These are phyloP conservation scores for Sturnira hondurensis DNA, from an alignment of 2,113 vertebrate species.

Conservation along the genomic window DNA sequence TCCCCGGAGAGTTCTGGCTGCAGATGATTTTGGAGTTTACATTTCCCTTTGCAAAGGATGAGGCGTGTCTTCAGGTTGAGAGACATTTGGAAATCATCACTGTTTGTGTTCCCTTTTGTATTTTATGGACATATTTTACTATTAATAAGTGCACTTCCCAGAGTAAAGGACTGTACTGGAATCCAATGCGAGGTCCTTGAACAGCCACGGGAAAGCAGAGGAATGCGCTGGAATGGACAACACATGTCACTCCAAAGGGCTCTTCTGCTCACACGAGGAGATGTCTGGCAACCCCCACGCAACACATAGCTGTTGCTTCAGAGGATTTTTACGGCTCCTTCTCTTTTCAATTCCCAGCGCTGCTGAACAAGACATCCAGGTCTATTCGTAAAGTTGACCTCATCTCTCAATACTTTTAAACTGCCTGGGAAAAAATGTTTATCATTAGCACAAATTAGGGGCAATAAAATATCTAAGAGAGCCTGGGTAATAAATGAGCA, in stretches of 20 bases:
- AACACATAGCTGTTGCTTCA: accelerated
- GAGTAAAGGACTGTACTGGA: background rate
- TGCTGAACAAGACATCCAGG: background rate
- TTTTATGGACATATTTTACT: background rate
- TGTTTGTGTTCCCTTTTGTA: background rate
- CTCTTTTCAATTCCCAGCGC: background rate
- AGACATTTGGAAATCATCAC: background rate
- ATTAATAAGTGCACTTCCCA: background rate
- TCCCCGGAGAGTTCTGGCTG: too few species aligned
- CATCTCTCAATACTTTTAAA: background rate
- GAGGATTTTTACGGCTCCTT: accelerated
- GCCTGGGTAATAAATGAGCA: background rate
- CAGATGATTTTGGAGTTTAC: too few species aligned
- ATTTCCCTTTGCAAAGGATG: background rate
- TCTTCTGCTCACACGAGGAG: background rate
- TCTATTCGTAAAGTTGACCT: background rate
- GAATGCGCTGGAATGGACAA: background rate
- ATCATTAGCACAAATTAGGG: background rate
- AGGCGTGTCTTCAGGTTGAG: background rate
- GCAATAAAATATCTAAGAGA: background rate
- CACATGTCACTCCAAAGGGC: accelerated
- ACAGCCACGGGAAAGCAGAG: background rate
- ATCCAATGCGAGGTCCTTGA: background rate
- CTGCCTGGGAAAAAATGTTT: background rate
- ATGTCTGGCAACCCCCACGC: accelerated